Conservation (phyloP, 2,888 invertebrate genomes). For the Drosophila pegasa region DNA sequence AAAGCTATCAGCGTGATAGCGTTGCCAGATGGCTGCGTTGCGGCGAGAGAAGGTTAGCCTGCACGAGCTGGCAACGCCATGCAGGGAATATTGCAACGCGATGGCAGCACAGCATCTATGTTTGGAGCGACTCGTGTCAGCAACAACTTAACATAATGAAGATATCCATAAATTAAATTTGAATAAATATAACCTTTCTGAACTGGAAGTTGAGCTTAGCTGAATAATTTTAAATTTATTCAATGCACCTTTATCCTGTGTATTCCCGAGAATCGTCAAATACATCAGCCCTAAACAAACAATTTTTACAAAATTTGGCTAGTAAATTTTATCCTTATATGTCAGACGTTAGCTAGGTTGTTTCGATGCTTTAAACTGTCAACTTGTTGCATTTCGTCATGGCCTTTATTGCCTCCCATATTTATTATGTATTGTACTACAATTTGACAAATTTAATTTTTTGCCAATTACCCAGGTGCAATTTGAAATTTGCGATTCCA, state of each 20-base stretch:
- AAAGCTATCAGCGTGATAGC: conserved; percentile 11
- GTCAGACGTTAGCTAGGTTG: background rate
- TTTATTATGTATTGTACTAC: background rate
- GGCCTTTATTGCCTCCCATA: background rate
- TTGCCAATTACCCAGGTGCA: conserved; percentile 46
- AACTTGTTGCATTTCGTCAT: background rate
- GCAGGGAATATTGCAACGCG: no score
- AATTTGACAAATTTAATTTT: conserved; percentile 23
- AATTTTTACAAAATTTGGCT: background rate
- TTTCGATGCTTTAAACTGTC: background rate
- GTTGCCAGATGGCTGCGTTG: conserved; percentile 33
- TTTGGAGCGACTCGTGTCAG: background rate
- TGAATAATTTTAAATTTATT: background rate
- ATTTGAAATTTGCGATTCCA: conserved; percentile 31
- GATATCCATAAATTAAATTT: conserved; percentile 1
- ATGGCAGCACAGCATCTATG: conserved; percentile 1
- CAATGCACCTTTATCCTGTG: background rate
- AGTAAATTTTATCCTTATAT: background rate
- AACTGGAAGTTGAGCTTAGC: background rate
- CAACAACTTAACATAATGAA: background rate
- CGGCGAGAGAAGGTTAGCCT: conserved; percentile 3
- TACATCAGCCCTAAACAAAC: conserved; percentile 1
- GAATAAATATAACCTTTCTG: background rate
- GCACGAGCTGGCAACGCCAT: conserved; percentile 21
- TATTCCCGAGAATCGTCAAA: background rate